Evolutionary conservation across 2,797 vertebrate species (phyloP).

Genomic region (Yasuhikotakia modesta): DNA sequence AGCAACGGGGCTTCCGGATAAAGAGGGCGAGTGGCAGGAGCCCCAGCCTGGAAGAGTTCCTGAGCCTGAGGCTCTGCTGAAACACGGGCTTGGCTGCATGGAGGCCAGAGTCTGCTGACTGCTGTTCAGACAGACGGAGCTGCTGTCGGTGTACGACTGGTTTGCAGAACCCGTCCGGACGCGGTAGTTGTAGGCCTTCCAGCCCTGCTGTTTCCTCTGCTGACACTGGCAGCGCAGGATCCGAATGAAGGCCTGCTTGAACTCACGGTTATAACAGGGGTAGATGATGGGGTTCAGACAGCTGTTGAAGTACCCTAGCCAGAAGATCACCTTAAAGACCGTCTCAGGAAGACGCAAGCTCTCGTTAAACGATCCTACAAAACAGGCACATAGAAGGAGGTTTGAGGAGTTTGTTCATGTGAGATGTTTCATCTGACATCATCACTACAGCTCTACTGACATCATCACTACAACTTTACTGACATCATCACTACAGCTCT

Average conservation of each 20-base stretch:
- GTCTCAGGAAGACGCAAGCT: conserved; percentile 85
- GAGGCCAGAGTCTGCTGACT: conserved; percentile 89
- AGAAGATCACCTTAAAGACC: conserved; percentile 95
- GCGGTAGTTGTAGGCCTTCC: conserved; percentile 86
- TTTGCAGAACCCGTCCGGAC: conserved; percentile 83
- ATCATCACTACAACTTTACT: too few relatives aligned
- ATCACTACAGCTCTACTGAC: conserved; percentile 13
- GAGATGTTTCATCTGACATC: too few relatives aligned
- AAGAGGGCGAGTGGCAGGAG: conserved; percentile 68
- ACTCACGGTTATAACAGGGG: conserved; percentile 96
- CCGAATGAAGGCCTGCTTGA: conserved; percentile 94
- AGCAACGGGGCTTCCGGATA: conserved; percentile 44
- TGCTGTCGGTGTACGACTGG: conserved; percentile 84
- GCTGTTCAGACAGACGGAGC: conserved; percentile 84
- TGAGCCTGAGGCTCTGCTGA: conserved; percentile 75
- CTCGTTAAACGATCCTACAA: conserved; percentile 88
- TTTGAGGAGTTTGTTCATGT: neutral
- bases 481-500: too few relatives aligned
- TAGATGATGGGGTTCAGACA: conserved; percentile 98
- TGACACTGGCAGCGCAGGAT: conserved; percentile 91
- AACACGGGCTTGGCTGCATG: conserved; percentile 84
- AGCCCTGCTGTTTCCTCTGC: conserved; percentile 79
- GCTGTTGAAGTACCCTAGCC: conserved; percentile 98
- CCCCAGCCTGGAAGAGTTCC: conserved; percentile 77
- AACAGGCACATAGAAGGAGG: neutral